Evolutionary conservation across 2,888 invertebrate genomes (phyloP).

Genomic region (Aporophyla lueneburgensis): DNA sequence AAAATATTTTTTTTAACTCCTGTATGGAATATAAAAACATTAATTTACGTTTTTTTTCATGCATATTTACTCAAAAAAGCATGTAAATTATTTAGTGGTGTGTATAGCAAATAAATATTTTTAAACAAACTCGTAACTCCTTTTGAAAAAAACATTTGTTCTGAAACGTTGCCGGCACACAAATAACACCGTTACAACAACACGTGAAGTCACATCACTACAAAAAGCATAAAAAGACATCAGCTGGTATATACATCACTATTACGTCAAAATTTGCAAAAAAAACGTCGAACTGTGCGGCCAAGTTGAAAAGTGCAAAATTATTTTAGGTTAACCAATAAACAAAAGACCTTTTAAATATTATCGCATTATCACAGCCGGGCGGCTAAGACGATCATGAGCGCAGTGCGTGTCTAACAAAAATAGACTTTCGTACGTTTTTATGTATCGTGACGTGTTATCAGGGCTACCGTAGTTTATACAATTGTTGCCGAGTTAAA

Average conservation of each 20-base stretch:
- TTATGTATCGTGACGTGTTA: slow-evolving; percentile 87
- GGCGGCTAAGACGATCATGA: slow-evolving; percentile 84
- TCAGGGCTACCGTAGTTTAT: slow-evolving; percentile 83
- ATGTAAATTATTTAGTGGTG: neutral
- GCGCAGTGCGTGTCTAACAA: slow-evolving; percentile 84
- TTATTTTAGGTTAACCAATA: slow-evolving; percentile 42
- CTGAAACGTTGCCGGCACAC: neutral
- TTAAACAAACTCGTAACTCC: neutral
- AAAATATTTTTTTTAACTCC: neutral
- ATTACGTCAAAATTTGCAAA: slow-evolving; percentile 74
- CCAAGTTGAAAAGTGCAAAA: slow-evolving; percentile 68
- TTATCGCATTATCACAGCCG: slow-evolving; percentile 76
- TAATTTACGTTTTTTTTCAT: too few relatives aligned
- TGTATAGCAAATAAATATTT: neutral
- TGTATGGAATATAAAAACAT: neutral
- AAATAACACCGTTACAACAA: slow-evolving; percentile 7
- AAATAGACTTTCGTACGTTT: slow-evolving; percentile 89
- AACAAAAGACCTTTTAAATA: slow-evolving; percentile 66
- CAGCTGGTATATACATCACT: slow-evolving; percentile 63
- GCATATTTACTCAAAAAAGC: neutral
- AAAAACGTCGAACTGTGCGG: slow-evolving; percentile 66
- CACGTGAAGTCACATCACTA: slow-evolving; percentile 39
- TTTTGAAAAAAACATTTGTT: neutral
- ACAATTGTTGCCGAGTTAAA: slow-evolving; percentile 75
- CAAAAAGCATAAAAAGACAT: slow-evolving; percentile 12